Percentiles rank a stretch among this genome's conserved stretches.
phyloP scores from a whole-genome alignment of 2,888 invertebrate species.

The Sinohyriopsis cumingii region DNA sequence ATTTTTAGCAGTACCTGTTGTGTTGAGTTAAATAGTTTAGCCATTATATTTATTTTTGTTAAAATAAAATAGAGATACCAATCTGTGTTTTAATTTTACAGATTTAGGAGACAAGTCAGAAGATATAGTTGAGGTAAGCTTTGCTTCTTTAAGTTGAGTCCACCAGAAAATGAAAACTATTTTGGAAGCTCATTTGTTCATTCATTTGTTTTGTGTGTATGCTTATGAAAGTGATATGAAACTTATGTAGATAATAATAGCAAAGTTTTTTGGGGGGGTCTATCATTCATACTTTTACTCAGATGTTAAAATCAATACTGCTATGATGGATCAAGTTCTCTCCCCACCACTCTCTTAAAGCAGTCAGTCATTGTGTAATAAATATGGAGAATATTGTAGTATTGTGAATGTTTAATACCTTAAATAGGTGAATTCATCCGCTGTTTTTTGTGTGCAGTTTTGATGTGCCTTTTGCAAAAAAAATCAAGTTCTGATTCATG shows the following conservation, averaged over 20 bases:
- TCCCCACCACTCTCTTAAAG: too few relatives aligned
- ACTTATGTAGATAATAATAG: neutral
- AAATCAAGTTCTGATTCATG: too few relatives aligned
- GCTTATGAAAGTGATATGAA: neutral
- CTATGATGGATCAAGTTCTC: too few relatives aligned
- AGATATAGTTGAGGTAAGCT: conserved; percentile 48
- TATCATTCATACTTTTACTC: neutral
- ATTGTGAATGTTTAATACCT: too few relatives aligned
- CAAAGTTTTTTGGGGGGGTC: neutral
- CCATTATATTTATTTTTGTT: neutral
- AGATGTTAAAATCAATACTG: too few relatives aligned
- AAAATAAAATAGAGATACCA: neutral
- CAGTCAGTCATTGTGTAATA: too few relatives aligned
- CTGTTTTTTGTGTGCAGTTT: too few relatives aligned
- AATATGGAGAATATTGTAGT: too few relatives aligned
- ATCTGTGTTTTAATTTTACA: conserved; percentile 41
- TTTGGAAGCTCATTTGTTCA: neutral
- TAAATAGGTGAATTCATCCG: too few relatives aligned
- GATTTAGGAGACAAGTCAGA: conserved; percentile 63
- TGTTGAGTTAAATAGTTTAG: too few relatives aligned
- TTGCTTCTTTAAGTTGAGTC: neutral
- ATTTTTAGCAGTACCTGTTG: too few relatives aligned
- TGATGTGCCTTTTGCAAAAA: too few relatives aligned
- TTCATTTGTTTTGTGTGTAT: neutral
- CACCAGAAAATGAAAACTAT: neutral